A percentile compares a stretch with the other conserved stretches of the same genome.
These are phyloP conservation scores for Spinus olivaceus DNA, from an alignment of 2,797 vertebrate genomes.

Conservation along the genomic window DNA sequence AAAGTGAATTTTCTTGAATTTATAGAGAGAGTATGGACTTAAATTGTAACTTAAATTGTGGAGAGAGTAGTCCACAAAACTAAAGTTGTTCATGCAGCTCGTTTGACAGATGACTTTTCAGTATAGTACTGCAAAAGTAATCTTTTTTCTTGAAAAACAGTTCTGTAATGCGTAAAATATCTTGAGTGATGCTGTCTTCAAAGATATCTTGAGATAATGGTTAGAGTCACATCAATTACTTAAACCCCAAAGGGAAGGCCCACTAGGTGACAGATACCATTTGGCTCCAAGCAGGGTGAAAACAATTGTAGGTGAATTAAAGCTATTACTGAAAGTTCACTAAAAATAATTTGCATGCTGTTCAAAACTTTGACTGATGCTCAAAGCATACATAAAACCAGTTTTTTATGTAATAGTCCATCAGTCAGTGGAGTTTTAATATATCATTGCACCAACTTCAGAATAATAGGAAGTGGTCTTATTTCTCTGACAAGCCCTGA, in stretches of 20 bases:
- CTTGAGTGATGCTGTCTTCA: conserved; percentile 22
- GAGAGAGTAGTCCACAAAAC: conserved; percentile 11
- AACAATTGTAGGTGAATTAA: background rate
- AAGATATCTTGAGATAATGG: conserved; percentile 4
- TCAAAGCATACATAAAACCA: background rate
- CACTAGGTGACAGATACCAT: background rate
- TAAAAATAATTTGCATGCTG: background rate
- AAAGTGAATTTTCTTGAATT: conserved; percentile 36
- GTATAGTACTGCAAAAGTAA: background rate
- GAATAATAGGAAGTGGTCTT: background rate
- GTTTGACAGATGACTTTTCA: conserved; percentile 4
- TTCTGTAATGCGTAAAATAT: conserved; percentile 13
- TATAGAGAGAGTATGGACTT: background rate
- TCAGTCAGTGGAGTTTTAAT: background rate
- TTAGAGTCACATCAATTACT: background rate
- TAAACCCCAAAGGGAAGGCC: background rate
- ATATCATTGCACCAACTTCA: background rate
- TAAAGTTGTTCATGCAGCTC: conserved; percentile 14
- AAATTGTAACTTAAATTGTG: background rate
- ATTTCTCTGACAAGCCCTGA: background rate
- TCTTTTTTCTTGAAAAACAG: background rate
- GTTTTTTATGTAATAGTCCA: background rate
- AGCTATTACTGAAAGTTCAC: background rate
- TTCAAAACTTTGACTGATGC: background rate
- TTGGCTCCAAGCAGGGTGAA: background rate